Base-by-base conservation (phyloP, 2,797 vertebrate species). In the Gastrophryne carolinensis region DNA sequence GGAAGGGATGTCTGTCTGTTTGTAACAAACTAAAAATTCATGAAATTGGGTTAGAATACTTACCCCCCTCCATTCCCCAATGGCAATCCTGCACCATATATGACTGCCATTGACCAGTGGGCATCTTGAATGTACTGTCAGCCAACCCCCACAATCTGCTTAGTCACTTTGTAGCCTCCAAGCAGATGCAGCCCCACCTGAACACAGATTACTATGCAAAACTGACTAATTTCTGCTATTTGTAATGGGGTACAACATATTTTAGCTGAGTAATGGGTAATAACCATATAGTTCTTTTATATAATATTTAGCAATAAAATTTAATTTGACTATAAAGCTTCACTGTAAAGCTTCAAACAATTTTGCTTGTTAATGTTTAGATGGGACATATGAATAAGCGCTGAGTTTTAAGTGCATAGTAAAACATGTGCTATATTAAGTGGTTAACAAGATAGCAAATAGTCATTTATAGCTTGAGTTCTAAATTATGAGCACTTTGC, bases 401-500 rank as follows among this genome's bases (percentile, higher is more conserved):
- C 13, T 37, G 65, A 12, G 6, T 34, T 50, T 37, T 26, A 52
- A 39, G 32, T 27, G n/a, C 44, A 62, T 44, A 54, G 63, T 41
- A 17, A 27, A 61, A 68, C 23, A 2, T n/a, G 65, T 49, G 37
- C 50, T 71, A 24, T 50, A 71, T 77, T 63, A 77, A 49, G 29
- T 64, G 50, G 37, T 57, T 76, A 63, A 76, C 66, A 63, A 64
- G 49, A 34, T 37, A 53, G 49, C 26, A 64, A 35, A 34, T 37
- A 53, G 49, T 34, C 57, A 57, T 49, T 49, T 77, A 23, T 35
- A 17, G 41, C 49, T 26, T 69, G 37, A 9, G 34, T 32, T 70
- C 27, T 52, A 70, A 71, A 54, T 77, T 63, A 63, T 27, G 49
- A 12, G 47, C 6, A 44, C 49, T 69, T 76, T 75, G 54, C 32